These are phyloP conservation scores for Lycia hirtaria DNA, from an alignment of 2,888 invertebrate species.

Conservation along the genomic window DNA sequence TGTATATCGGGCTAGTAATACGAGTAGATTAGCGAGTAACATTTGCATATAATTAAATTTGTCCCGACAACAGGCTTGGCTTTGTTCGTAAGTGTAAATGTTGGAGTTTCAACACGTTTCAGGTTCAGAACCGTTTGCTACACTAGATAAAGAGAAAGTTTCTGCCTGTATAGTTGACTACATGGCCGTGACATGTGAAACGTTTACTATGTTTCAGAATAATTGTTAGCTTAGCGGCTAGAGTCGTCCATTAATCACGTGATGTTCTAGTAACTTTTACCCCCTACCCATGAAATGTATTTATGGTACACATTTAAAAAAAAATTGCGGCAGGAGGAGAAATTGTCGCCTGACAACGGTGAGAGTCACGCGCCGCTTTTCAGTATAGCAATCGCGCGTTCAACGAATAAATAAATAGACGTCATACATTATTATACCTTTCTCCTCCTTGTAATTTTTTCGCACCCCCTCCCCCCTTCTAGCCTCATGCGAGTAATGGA, in stretches of 20 bases:
- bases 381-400: no score
- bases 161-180: conserved; percentile 3
- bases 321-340: no score
- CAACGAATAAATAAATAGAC: no score
- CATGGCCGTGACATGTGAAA: conserved; percentile 3
- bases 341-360: no score
- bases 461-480: no score
- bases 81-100: conserved; percentile 24
- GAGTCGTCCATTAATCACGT: no score
- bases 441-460: no score
- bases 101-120: conserved; percentile 21
- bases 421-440: no score
- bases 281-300: no score
- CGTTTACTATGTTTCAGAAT: neutral
- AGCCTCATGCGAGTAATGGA: no score
- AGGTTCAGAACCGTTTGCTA: conserved; percentile 14
- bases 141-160: conserved; percentile 2
- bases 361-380: no score
- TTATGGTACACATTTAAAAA: neutral
- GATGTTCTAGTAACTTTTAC: no score
- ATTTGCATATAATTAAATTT: conserved; percentile 37
- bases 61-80: conserved; percentile 20
- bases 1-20: conserved; percentile 24
- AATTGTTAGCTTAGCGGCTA: neutral
- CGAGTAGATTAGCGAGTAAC: conserved; percentile 30